Evolutionary conservation across 2,888 invertebrate genomes (phyloP).

Genomic region (Crepidodera aurea): DNA sequence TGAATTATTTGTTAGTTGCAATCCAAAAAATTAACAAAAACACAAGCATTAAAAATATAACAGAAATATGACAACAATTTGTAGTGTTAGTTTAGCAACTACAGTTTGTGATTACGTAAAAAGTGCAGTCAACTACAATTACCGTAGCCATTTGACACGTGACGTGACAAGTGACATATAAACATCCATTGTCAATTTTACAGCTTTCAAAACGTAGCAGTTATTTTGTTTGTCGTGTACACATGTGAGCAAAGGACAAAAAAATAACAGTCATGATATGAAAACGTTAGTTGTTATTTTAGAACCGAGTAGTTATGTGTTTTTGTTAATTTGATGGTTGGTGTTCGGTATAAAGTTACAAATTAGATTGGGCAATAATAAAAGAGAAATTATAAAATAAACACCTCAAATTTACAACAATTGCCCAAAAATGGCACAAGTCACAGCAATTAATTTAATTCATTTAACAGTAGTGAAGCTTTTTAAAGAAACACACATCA

Average conservation of each 20-base stretch:
- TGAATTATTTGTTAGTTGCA: constrained; percentile 32
- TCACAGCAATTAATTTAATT: constrained; percentile 57
- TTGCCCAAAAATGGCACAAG: constrained; percentile 58
- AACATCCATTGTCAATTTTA: too few relatives aligned
- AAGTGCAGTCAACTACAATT: too few relatives aligned
- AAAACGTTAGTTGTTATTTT: too few relatives aligned
- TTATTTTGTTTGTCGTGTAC: too few relatives aligned
- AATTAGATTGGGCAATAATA: constrained; percentile 36
- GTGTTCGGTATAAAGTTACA: constrained; percentile 9
- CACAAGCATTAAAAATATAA: neutral
- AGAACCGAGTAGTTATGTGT: neutral
- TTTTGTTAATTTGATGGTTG: constrained; percentile 3
- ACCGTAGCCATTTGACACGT: too few relatives aligned
- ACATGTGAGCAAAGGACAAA: too few relatives aligned
- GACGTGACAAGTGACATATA: too few relatives aligned
- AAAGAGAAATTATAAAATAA: constrained; percentile 27
- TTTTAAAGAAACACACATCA: constrained; percentile 25
- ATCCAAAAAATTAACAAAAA: constrained; percentile 12
- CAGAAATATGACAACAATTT: neutral
- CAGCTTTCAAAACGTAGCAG: too few relatives aligned
- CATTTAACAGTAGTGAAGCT: constrained; percentile 33
- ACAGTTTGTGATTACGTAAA: neutral
- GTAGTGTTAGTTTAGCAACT: neutral
- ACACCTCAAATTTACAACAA: constrained; percentile 33
- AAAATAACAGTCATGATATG: too few relatives aligned